These are phyloP conservation scores for Helicoverpa assulta DNA, from an alignment of 2,888 invertebrate genomes.

Conservation along the genomic window DNA sequence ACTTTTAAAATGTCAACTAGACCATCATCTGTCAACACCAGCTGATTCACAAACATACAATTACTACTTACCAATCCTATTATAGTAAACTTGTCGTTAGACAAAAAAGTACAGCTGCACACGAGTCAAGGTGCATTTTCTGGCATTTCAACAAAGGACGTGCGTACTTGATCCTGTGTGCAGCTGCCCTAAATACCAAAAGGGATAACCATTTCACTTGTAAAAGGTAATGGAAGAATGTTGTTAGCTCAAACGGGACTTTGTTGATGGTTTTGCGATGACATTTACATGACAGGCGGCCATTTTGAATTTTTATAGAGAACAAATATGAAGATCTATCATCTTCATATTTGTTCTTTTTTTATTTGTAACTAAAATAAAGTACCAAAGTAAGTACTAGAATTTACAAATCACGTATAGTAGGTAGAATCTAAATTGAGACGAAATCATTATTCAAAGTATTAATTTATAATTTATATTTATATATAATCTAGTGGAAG, in stretches of 20 bases:
- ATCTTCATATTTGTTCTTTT: too few species aligned
- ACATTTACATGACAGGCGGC: conserved; percentile 7
- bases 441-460: too few species aligned
- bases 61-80: background rate
- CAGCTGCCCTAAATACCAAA: conserved; percentile 54
- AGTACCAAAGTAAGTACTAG: too few species aligned
- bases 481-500: too few species aligned
- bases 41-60: conserved; percentile 1
- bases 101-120: conserved; percentile 66
- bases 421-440: too few species aligned
- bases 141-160: conserved; percentile 69
- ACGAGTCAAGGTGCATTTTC: conserved; percentile 68
- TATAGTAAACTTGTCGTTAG: conserved; percentile 33
- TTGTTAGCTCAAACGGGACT: background rate
- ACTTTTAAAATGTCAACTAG: background rate
- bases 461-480: too few species aligned
- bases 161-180: conserved; percentile 32
- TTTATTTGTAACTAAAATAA: too few species aligned
- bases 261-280: background rate
- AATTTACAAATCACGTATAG: too few species aligned
- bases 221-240: background rate
- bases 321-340: background rate
- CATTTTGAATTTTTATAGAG: background rate
- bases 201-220: conserved; percentile 44
- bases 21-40: conserved; percentile 10